Base-by-base conservation (phyloP, 2,888 invertebrate species). In the Cartodere bifasciata region DNA sequence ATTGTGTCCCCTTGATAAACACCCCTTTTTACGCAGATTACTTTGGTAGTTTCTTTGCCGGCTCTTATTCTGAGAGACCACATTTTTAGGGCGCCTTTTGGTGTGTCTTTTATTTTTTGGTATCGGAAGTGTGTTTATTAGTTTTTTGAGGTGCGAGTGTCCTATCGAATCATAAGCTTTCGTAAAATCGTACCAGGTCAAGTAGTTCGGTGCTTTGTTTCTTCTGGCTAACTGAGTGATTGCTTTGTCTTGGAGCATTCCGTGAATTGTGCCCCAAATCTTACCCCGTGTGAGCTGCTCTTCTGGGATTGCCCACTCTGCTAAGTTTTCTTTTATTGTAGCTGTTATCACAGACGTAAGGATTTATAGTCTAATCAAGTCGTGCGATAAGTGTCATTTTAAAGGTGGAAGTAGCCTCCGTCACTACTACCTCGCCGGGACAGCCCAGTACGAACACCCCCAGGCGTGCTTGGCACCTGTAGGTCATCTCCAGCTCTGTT, bases 261-360 rank as follows among this genome's bases (percentile, higher is more conserved):
- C 24, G 24, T 23, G 24, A 9, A 23, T 23, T 6, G 24, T 23
- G 6, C 24, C 24, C 24, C 24, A 24, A n/a, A 24, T 11, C 7
- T 24, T 6, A 6, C 7, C 9, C 11, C 24, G 9, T n/a, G 20
- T 7, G 7, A n/a, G 7, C 10, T 38, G 37, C 13, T 28, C 16
- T n/a, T 32, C 27, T 1, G 37, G 35, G 3, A 16, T 21, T 12
- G 6, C 15, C 27, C 13, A 20, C 6, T 20, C 20, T 20, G 20
- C 7, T 20, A 20, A 20, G n/a, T n/a, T 20, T 4, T 14, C 13
- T 5, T 32, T 24, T 4, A 39, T 32, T 2, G n/a, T 28, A 5
- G 29, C 26, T 4, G 41, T 26, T 12, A 45, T 6, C 2, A 38
- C 22, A 20, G 17, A 23, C 2, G 40, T 42, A 4, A 46, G 37